A percentile compares a stretch with the other conserved stretches of the same genome.
Evolutionary conservation across 1,140 invertebrate genomes (phyloP).

Genomic region (Aporrectodea caliginosa): DNA sequence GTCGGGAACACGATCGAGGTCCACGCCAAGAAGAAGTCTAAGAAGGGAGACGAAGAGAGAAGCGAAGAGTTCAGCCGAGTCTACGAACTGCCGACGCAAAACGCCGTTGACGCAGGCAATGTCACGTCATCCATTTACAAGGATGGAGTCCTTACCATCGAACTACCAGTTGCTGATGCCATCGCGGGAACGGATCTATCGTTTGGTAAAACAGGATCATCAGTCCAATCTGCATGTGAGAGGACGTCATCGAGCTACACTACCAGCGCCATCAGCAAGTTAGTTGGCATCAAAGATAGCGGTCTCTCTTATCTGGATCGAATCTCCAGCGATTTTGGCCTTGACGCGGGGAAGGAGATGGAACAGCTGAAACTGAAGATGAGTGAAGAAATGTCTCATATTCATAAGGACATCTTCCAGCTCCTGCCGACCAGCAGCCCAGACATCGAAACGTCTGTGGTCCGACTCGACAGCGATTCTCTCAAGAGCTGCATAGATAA

Average conservation of each 20-base stretch:
- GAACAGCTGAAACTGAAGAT: conserved; percentile 15
- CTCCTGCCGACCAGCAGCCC: neutral
- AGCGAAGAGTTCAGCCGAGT: conserved; percentile 31
- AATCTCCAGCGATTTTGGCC: conserved; percentile 8
- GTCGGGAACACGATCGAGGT: conserved; percentile 33
- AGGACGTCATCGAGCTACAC: neutral
- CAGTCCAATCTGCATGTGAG: neutral
- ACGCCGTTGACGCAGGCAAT: conserved; percentile 18
- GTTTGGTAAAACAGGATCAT: neutral
- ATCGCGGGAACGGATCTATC: neutral
- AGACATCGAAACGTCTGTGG: conserved; percentile 1
- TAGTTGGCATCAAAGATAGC: neutral
- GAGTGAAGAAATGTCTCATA: conserved; percentile 5
- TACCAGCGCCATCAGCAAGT: neutral
- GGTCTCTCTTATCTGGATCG: neutral
- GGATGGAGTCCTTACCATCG: conserved; percentile 33
- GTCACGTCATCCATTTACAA: conserved; percentile 31
- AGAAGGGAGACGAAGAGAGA: conserved; percentile 27
- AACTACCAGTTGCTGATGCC: conserved; percentile 18
- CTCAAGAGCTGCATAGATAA: conserved; percentile 17
- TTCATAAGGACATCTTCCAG: conserved; percentile 10
- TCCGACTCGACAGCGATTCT: conserved; percentile 22
- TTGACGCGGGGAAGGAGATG: conserved; percentile 26
- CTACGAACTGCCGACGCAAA: conserved; percentile 29
- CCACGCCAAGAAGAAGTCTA: conserved; percentile 27